Percentiles rank a stretch among this genome's conserved stretches.
Evolutionary conservation across 2,888 invertebrate genomes (phyloP).

Genomic region (Keiferia lycopersicella): DNA sequence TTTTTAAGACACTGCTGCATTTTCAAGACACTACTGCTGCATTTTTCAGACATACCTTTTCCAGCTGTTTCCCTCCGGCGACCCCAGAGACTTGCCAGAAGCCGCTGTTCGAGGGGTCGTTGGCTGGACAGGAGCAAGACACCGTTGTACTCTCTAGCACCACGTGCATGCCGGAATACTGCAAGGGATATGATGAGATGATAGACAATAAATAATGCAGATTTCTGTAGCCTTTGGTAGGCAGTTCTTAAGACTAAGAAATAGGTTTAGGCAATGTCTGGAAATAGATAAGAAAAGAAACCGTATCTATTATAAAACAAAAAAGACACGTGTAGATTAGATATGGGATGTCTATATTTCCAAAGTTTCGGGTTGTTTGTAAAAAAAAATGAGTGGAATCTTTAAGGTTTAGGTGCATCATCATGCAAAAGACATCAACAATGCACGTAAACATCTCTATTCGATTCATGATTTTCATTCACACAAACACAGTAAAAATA

Average conservation of each 20-base stretch:
- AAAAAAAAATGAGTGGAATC: too few species aligned
- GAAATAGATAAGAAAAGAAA: too few species aligned
- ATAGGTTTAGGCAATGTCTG: too few species aligned
- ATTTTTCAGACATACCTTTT: slow-evolving; percentile 51
- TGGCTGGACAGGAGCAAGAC: slow-evolving; percentile 65
- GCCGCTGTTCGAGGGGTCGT: slow-evolving; percentile 60
- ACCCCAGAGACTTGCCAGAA: slow-evolving; percentile 73
- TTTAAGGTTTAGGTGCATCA: too few species aligned
- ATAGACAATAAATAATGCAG: not conserved
- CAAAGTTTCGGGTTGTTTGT: too few species aligned
- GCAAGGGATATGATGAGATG: slow-evolving; percentile 18
- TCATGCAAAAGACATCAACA: too few species aligned
- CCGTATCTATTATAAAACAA: too few species aligned
- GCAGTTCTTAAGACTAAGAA: too few species aligned
- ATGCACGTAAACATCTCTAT: not conserved
- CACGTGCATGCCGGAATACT: slow-evolving; percentile 72
- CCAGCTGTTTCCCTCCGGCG: slow-evolving; percentile 64
- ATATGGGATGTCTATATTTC: too few species aligned
- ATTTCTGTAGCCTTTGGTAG: too few species aligned
- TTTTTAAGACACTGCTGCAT: slow-evolving; percentile 55
- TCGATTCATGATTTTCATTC: not conserved
- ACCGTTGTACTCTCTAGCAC: slow-evolving; percentile 59
- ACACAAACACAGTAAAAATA: too few species aligned
- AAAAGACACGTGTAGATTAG: too few species aligned
- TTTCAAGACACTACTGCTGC: slow-evolving; percentile 51